Base-by-base conservation (phyloP, 92 coral and sea anemone species). In the Phenganax stokvisi region DNA sequence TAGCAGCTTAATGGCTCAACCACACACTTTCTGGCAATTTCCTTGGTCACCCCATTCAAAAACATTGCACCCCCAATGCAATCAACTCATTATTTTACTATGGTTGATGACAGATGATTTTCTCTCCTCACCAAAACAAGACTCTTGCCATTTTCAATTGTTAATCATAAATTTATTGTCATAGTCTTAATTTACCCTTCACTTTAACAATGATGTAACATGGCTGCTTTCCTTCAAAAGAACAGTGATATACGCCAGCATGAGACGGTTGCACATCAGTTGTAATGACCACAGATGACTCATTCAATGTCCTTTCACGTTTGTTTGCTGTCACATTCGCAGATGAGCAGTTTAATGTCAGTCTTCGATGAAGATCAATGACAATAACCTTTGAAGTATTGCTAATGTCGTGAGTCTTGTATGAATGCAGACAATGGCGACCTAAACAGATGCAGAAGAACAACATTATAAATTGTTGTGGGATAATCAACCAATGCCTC, bases 191-290 rank as follows among this genome's bases (percentile, higher is more conserved):
- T 59, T n/a, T 75, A 75, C 80, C 16, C 16, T 75, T 75, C 8
- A 75, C 64, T 31, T 12, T 57, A 0, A 75, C 80, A 9, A 27
- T 0, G 25, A 75, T 6, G 47, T 55, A 16, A 75, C 80, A 75
- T 30, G 59, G 16, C 8, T 75, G 52, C 17, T 29, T 0, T 56
- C 31, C 60, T 56, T 56, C 57, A 1, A 56, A 12, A 29, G 31
- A 3, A 75, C 80, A 75, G 7, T 75, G 52, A 56, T 28, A 75
- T 75, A 8, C 56, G 27, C 80, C 80, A 75, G 65, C 65, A 56
- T 75, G 44, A 20, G 3, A 0, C 52, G 17, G 12, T 55, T 44
- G 8, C 11, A 75, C 52, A 75, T 56, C 17, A 12, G 7, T 4
- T 56, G 25, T 75, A 75, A 16, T 20, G 7, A 75, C 8, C n/a